Conservation (phyloP, 2,113 vertebrate species). For the Seriola dumerili region DNA sequence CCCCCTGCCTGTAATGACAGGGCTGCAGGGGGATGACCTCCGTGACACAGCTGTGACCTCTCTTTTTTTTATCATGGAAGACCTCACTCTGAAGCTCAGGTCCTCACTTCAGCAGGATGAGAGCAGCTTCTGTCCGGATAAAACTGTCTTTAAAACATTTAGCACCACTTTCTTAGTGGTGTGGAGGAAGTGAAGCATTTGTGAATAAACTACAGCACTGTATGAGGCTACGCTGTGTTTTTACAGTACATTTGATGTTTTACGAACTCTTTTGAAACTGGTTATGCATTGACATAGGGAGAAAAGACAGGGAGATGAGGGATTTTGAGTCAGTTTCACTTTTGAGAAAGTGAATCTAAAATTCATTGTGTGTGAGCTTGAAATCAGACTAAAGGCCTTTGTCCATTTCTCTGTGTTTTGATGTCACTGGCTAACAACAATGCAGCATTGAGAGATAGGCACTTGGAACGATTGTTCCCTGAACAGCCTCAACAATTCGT, state of each 20-base stretch:
- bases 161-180: background rate
- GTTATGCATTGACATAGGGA: background rate
- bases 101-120: conserved; percentile 19
- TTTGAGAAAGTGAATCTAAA: conserved; percentile 12
- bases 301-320: background rate
- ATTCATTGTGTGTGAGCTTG: conserved; percentile 3
- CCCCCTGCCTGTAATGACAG: conserved; percentile 53
- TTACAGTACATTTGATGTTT: background rate
- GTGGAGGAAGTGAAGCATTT: background rate
- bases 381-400: conserved; percentile 44
- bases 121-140: background rate
- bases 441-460: conserved; percentile 64
- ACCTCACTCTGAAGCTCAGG: conserved; percentile 28
- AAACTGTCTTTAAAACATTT: background rate
- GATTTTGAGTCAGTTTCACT: background rate
- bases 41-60: conserved; percentile 60
- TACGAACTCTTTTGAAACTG: background rate
- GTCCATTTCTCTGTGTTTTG: conserved; percentile 53
- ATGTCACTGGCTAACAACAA: conserved; percentile 63
- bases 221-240: background rate
- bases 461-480: conserved; percentile 39
- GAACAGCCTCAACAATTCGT: conserved; percentile 46
- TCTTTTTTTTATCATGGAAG: conserved; percentile 48
- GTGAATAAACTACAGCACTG: background rate
- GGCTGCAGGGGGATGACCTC: conserved; percentile 58